Percentiles rank a stretch among this genome's conserved stretches.
phyloP scores from a whole-genome alignment of 1,140 invertebrate genomes.

The Bombus confusus region DNA sequence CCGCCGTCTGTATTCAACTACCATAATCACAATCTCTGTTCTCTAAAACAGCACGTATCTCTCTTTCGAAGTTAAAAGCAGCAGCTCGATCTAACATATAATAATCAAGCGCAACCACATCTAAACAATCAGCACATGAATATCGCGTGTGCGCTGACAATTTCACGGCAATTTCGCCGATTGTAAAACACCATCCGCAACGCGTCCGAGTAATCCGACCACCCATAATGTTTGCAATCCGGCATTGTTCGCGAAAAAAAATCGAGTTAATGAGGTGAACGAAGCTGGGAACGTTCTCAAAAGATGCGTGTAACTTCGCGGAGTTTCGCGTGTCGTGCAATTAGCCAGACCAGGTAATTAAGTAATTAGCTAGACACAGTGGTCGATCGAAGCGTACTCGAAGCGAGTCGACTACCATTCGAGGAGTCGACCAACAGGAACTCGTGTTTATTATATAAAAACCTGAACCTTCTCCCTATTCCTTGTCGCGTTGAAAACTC shows the following conservation, averaged over 20 bases:
- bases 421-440: not conserved
- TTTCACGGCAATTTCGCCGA: slow-evolving; percentile 18
- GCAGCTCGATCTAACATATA: not conserved
- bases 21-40: not conserved
- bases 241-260: not conserved
- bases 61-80: not conserved
- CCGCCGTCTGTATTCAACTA: not conserved
- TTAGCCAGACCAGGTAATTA: not conserved
- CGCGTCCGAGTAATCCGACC: not conserved
- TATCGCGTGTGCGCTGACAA: not conserved
- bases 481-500: not conserved
- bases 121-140: not conserved
- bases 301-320: not conserved
- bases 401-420: not conserved
- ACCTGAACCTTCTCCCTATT: not conserved
- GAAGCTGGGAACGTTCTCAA: slow-evolving; percentile 37
- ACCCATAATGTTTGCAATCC: not conserved
- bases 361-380: slow-evolving; percentile 7
- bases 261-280: not conserved
- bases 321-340: not conserved
- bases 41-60: not conserved
- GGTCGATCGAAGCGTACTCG: not conserved
- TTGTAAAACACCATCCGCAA: not conserved
- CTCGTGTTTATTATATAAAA: slow-evolving; percentile 23
- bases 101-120: not conserved